phyloP scores from a whole-genome alignment of 2,113 vertebrate genomes.

The Nestor notabilis region DNA sequence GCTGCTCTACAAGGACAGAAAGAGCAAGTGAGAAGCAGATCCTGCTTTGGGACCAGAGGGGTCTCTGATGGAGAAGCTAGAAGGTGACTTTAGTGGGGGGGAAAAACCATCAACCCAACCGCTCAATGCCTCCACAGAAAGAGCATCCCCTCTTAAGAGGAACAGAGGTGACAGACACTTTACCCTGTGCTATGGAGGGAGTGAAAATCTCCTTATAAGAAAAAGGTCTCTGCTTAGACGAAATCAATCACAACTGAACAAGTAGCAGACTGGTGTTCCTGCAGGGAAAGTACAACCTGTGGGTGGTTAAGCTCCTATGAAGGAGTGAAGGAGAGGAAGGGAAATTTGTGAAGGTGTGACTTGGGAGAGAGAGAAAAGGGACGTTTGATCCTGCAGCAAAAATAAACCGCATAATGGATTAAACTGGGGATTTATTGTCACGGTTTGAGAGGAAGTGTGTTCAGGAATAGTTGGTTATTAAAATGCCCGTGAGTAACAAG shows the following conservation, averaged over 20 bases:
- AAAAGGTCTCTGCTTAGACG: neutral
- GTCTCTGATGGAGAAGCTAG: neutral
- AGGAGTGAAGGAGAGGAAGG: neutral
- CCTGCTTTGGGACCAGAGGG: neutral
- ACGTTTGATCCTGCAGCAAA: neutral
- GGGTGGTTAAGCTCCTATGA: neutral
- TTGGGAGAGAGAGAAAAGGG: neutral
- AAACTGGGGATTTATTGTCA: neutral
- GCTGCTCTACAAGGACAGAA: neutral
- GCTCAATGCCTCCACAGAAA: neutral
- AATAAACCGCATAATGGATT: neutral
- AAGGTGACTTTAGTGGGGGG: neutral
- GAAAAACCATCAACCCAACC: neutral
- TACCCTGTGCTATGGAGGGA: neutral
- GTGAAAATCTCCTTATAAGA: neutral
- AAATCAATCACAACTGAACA: neutral
- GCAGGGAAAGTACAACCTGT: neutral
- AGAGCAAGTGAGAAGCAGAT: neutral
- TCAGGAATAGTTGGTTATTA: neutral
- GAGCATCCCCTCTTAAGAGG: neutral
- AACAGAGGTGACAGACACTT: neutral
- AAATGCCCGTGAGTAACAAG: neutral
- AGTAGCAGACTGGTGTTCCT: neutral
- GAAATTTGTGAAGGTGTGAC: conserved; percentile 6
- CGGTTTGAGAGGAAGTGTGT: neutral